A percentile compares a stretch with the other conserved stretches of the same genome.
phyloP scores from a whole-genome alignment of 2,888 invertebrate species.

The Tyria jacobaeae region DNA sequence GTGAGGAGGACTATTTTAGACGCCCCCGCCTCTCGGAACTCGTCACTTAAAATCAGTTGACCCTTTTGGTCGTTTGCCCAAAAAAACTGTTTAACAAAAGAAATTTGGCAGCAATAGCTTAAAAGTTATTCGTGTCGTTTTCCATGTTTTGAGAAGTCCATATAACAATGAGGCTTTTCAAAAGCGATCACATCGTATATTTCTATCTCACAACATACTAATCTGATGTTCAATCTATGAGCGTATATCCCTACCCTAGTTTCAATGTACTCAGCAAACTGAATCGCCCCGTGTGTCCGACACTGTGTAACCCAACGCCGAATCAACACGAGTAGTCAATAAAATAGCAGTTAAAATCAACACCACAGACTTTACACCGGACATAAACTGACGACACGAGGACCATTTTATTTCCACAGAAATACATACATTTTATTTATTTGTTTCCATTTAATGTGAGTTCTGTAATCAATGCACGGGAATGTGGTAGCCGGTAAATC shows the following conservation, averaged over 20 bases:
- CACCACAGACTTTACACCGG: constrained; percentile 45
- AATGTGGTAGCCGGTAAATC: constrained; percentile 17
- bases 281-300: constrained; percentile 48
- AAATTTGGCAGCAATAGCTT: too few relatives aligned
- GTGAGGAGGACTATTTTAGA: too few relatives aligned
- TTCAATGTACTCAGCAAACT: constrained; percentile 3
- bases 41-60: too few relatives aligned
- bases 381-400: constrained; percentile 46
- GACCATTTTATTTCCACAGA: constrained; percentile 44
- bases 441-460: constrained; percentile 29
- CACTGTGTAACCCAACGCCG: constrained; percentile 56
- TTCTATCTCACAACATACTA: too few relatives aligned
- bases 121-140: too few relatives aligned
- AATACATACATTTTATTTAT: constrained; percentile 44
- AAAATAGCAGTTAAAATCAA: constrained; percentile 68
- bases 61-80: too few relatives aligned
- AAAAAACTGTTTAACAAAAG: too few relatives aligned
- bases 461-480: constrained; percentile 18
- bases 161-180: too few relatives aligned
- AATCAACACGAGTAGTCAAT: constrained; percentile 74
- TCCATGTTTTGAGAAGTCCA: too few relatives aligned
- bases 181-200: too few relatives aligned
- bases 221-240: too few relatives aligned
- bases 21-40: too few relatives aligned
- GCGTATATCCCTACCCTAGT: not conserved